Evolutionary conservation across 2,888 invertebrate genomes (phyloP), one percentile per base, ranked within the genome.

Genomic region (Eupeodes latifasciatus): DNA sequence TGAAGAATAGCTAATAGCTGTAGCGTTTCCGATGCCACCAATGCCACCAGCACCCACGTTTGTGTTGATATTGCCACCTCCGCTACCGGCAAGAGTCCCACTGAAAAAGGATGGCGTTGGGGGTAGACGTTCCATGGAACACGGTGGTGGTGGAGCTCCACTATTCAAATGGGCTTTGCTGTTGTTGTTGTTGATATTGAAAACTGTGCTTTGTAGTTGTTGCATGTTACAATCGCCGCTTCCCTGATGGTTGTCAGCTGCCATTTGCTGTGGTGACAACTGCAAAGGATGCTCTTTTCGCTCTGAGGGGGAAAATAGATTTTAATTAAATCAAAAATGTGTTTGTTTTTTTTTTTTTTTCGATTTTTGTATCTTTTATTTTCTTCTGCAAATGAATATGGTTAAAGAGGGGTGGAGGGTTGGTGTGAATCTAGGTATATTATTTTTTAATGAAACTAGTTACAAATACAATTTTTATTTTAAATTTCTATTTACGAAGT

Each of bases 261-360:
- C 91, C 88, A 92, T 89, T 59, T 92, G 92, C 77, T 92, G 92
- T 12, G 92, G 92, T 67, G 91, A 91, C 80, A 91, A 82, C 84
- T 91, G 91, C 77, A 90, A 61, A 14, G 91, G 91, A 89, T 91
- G 91, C 74, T 93, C 93, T 79, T 92, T 93, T 80, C 92, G 92
- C 62, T 93, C 93, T 93, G 90, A 3, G 66, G 55, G 64, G 55
- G 51, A 51, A 76, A 36, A 62, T 11, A 83, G n/a, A 67, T 71
- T 49, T 77, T 69, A 71, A 78, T 66, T 72, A 82, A 64, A 77
- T 61, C 53, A 71, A 72, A 66, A 76, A 69, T 53, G 34, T 19
- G 51, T 55, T 61, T 69, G 44, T 19, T 44, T 55, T 36, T 14
- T 49, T 67, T 57, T 1, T 2, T 36, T 40, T 61, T 49, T 57